Evolutionary conservation across 2,888 invertebrate species (phyloP).

Genomic region (Tinea semifulvella): DNA sequence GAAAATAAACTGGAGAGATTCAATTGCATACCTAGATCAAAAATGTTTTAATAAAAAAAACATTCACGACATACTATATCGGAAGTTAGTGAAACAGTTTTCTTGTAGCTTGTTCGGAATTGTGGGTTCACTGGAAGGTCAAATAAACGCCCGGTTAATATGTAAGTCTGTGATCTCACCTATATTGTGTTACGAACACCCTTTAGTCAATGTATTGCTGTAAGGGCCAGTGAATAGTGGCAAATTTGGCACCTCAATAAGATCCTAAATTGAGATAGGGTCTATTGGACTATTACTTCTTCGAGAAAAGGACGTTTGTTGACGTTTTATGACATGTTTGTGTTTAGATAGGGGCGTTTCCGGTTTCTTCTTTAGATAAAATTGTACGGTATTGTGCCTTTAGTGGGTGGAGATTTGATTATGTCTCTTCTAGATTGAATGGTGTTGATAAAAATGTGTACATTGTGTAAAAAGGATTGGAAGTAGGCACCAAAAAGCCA

Average conservation of each 20-base stretch:
- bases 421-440: neutral
- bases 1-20: no score
- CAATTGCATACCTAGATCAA: no score
- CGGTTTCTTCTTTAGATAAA: neutral
- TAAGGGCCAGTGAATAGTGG: slow-evolving; percentile 31
- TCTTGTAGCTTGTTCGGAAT: no score
- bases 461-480: no score
- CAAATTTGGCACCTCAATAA: slow-evolving; percentile 23
- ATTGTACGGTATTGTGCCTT: slow-evolving; percentile 1
- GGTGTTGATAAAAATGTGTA: neutral
- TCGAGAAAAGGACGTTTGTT: neutral
- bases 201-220: slow-evolving; percentile 36
- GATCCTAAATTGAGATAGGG: slow-evolving; percentile 27
- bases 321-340: slow-evolving; percentile 9
- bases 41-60: no score
- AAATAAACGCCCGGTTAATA: slow-evolving; percentile 44
- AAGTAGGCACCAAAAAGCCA: no score
- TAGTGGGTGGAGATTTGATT: slow-evolving; percentile 6
- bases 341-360: slow-evolving; percentile 5
- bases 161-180: slow-evolving; percentile 32
- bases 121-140: no score
- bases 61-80: no score
- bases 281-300: slow-evolving; percentile 36
- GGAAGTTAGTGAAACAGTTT: no score
- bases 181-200: slow-evolving; percentile 44